Conservation (phyloP, 2,113 vertebrate species). For the Machaerirhynchus nigripectus region DNA sequence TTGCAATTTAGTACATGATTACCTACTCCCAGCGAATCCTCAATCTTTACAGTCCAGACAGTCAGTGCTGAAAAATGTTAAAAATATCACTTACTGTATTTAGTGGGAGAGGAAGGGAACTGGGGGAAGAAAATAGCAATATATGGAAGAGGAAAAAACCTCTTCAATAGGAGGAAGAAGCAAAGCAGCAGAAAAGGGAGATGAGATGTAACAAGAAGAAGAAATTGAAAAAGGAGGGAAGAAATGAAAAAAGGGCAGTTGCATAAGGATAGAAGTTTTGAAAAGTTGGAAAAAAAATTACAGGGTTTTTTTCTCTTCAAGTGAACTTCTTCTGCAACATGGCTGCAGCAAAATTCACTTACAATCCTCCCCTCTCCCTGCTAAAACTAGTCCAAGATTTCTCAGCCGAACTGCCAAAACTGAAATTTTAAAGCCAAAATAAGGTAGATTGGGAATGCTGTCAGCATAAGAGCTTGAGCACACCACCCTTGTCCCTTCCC, state of each 20-base stretch:
- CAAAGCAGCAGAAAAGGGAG: background rate
- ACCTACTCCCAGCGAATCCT: background rate
- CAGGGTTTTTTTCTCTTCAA: rapidly evolving
- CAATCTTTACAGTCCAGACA: background rate
- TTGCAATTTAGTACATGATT: constrained; percentile 20
- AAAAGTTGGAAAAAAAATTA: background rate
- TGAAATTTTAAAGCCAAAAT: background rate
- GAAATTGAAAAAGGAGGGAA: background rate
- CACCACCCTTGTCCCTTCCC: background rate
- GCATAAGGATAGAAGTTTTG: background rate
- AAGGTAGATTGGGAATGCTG: background rate
- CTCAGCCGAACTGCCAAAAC: background rate
- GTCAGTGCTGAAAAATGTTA: background rate
- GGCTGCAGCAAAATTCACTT: background rate
- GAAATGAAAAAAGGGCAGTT: background rate
- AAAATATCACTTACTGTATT: background rate
- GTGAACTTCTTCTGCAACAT: background rate
- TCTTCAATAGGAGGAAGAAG: background rate
- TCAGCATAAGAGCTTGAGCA: background rate
- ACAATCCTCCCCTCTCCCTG: background rate
- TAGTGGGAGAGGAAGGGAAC: background rate
- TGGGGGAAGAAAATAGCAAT: background rate
- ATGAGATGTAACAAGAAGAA: background rate
- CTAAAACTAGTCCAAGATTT: background rate
- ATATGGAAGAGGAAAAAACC: background rate